Base-by-base conservation (phyloP, 2,113 vertebrate genomes). In the Oryzias celebensis region DNA sequence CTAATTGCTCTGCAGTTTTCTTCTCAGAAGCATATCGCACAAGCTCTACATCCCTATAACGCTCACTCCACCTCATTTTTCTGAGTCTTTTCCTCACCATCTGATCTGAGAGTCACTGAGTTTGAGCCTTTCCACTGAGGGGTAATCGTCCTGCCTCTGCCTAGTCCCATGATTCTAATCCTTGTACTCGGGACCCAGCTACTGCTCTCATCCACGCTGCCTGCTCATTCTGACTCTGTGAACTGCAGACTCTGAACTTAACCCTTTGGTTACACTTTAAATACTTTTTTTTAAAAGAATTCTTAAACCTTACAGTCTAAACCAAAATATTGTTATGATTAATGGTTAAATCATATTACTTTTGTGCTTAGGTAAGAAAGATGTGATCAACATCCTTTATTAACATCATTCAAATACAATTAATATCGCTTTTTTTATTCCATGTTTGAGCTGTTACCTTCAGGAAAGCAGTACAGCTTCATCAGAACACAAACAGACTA, bases 161-260 rank as follows among this genome's bases (percentile, higher is more conserved):
- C 66, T 62, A 81, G 89, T 88, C 89, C 82, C 83, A 87, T 90
- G 87, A 90, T 86, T 86, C 76, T 88, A 90, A 90, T 90, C 87
- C 87, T 65, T 71, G 79, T 76, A 87, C 85, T 83, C 73, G 65
- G 73, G 78, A 79, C 77, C 50, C 18, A 77, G 68, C 85, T 81
- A 74, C 75, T 78, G 75, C 84, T 71, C 70, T 78, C 61, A 61
- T 72, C 60, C 50, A 61, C 52, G 60, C 70, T 69, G 75, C 79
- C 71, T 75, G 77, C 64, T 85, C 78, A 81, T 68, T 86, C 80
- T 80, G 73, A 81, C 51, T 60, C 59, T 59, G 68, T 74, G 54
- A 65, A 75, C 52, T 63, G 58, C 60, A 62, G 66, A 48, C 28
- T 48, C 28, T 53, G 24, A 58, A 8, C 62, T 86, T 88, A 82